Conservation (phyloP, 1,140 invertebrate genomes). For the Aphis craccivora region DNA sequence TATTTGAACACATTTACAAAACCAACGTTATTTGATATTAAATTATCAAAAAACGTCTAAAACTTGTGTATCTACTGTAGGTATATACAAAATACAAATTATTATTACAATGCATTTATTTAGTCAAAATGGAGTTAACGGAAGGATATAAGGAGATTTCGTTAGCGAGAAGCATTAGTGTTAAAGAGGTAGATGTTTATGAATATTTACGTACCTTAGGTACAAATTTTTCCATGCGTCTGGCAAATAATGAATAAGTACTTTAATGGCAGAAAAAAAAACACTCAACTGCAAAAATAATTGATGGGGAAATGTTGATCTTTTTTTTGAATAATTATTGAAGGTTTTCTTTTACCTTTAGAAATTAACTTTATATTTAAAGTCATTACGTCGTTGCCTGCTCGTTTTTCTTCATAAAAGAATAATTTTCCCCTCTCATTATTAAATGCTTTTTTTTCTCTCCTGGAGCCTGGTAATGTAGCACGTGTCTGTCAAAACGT, state of each 20-base stretch:
- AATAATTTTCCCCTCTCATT: slow-evolving; percentile 8
- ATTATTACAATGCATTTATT: not conserved
- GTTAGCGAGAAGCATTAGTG: not conserved
- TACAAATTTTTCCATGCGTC: not conserved
- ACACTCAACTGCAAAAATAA: not conserved
- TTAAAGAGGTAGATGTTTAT: not conserved
- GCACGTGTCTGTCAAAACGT: slow-evolving; percentile 38
- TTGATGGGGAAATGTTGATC: not conserved
- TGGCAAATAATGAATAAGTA: not conserved
- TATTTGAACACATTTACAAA: not conserved
- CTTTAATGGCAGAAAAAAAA: not conserved
- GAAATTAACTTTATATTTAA: slow-evolving; percentile 1
- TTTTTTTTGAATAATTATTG: slow-evolving; percentile 13
- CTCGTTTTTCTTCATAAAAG: slow-evolving; percentile 27
- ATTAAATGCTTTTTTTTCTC: not conserved
- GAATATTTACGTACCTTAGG: not conserved
- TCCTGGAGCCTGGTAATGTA: slow-evolving; percentile 4
- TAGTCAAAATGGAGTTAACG: not conserved
- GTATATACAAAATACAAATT: not conserved
- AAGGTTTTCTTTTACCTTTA: not conserved
- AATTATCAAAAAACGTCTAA: not conserved
- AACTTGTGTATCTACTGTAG: not conserved
- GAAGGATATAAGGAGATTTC: not conserved
- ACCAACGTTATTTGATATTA: not conserved
- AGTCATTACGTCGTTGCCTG: not conserved